Evolutionary conservation across 2,113 vertebrate species (phyloP), one percentile per base, ranked within the genome.

Genomic region (Glaucidium brasilianum): DNA sequence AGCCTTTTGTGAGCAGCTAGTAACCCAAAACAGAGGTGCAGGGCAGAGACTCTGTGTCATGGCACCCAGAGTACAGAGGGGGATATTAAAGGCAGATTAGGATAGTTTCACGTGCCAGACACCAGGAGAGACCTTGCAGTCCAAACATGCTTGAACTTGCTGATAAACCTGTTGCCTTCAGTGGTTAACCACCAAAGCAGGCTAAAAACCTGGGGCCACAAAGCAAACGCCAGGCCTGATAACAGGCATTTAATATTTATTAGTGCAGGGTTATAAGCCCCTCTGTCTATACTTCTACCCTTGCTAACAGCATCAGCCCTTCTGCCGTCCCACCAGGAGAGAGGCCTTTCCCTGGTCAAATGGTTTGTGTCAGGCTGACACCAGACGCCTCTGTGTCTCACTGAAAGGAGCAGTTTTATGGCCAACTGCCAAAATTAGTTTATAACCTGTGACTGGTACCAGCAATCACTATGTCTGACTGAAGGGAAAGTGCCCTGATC

Each of bases 321-420:
- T 74, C 88, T 90, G 74, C 90, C 89, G 18, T 58, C 94, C 92
- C 93, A 92, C 50, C 59, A 92, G 71, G 82, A 88, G 63, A 88
- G 55, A 58, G 30, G 77, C 82, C 88, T 93, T 86, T 84, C 84
- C 94, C 91, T 85, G 66, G n/a, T 96, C 87, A 94, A 95, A 97
- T 97, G 97, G 94, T 96, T 97, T 97, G 89, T 98, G 95, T 97
- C 93, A 95, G 95, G 77, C 90, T 94, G 95, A 98, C 96, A 98
- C 94, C 92, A 97, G 98, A 97, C 47, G 52, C 95, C 91, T 94
- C 93, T 64, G 22, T 91, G 95, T 97, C 93, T 97, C 91, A 85
- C 41, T 9, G 80, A 49, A 84, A 97, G 80, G 91, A 92, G 90
- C 85, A 78, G 94, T 92, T 92, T 96, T 97, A 95, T 97, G 97